phyloP scores from a whole-genome alignment of 2,797 vertebrate genomes.

The Chloroceryle inda region DNA sequence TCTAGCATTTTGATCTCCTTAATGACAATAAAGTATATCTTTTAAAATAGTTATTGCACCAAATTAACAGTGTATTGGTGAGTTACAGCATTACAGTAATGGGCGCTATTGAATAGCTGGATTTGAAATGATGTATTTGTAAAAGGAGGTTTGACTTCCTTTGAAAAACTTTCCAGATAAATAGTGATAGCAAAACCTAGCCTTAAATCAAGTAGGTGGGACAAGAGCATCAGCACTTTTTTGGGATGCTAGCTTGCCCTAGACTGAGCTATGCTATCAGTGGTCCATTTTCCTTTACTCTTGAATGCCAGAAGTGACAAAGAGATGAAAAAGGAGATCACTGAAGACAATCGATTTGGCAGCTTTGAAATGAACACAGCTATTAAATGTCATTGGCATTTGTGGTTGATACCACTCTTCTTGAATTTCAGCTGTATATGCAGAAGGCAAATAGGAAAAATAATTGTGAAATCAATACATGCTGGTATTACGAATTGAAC shows the following conservation, averaged over 20 bases:
- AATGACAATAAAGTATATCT: not conserved
- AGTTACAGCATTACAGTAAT: not conserved
- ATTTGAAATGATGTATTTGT: not conserved
- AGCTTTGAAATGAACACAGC: conserved; percentile 48
- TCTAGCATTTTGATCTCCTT: not conserved
- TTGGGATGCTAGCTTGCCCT: not conserved
- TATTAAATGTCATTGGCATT: conserved; percentile 50
- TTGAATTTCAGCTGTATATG: conserved; percentile 45
- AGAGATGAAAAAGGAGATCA: conserved; percentile 30
- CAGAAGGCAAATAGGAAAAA: conserved; percentile 41
- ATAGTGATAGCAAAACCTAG: not conserved
- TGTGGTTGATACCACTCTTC: not conserved
- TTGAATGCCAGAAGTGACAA: conserved; percentile 35
- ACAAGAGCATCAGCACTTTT: not conserved
- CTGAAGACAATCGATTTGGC: conserved; percentile 7
- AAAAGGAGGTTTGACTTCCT: not conserved
- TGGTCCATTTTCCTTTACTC: conserved; percentile 4
- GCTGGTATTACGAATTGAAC: conserved; percentile 31
- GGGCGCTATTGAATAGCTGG: not conserved
- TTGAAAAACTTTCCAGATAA: not conserved
- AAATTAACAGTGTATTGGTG: not conserved
- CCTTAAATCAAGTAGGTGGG: conserved; percentile 4
- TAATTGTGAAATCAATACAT: conserved; percentile 55
- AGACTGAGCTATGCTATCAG: not conserved
- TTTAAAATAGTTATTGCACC: not conserved